A percentile compares a stretch with the other conserved stretches of the same genome.
phyloP scores from a whole-genome alignment of 2,797 vertebrate genomes.

The Dendrocincla fuliginosa region DNA sequence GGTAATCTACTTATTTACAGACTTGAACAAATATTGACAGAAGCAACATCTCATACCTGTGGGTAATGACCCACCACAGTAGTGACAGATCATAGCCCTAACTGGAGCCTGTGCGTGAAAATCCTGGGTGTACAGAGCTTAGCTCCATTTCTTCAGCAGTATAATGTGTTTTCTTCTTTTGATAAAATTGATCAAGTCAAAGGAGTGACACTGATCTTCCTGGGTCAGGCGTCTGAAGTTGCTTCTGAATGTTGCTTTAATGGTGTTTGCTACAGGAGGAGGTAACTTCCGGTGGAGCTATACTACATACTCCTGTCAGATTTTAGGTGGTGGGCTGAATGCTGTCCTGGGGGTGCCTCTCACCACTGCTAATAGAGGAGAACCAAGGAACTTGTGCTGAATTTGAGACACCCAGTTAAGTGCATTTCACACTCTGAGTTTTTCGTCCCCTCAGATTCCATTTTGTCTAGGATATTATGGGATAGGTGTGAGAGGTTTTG shows the following conservation, averaged over 20 bases:
- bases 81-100: neutral
- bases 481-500: neutral
- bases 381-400: neutral
- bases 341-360: neutral
- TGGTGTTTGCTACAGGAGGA: neutral
- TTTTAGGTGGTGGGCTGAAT: neutral
- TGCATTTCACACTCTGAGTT: neutral
- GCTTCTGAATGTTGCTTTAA: neutral
- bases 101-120: neutral
- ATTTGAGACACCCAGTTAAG: neutral
- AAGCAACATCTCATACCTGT: neutral
- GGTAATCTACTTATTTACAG: slow-evolving; percentile 23
- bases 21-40: slow-evolving; percentile 42
- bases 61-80: neutral
- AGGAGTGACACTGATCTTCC: neutral
- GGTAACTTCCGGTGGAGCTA: neutral
- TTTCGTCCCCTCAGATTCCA: neutral
- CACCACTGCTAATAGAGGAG: neutral
- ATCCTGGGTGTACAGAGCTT: neutral
- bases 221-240: neutral
- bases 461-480: neutral
- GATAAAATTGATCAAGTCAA: neutral
- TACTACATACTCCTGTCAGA: neutral
- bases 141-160: neutral
- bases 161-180: neutral